A percentile compares a stretch with the other conserved stretches of the same genome.
Evolutionary conservation across 2,113 vertebrate species (phyloP).

Genomic region (Passer montanus): DNA sequence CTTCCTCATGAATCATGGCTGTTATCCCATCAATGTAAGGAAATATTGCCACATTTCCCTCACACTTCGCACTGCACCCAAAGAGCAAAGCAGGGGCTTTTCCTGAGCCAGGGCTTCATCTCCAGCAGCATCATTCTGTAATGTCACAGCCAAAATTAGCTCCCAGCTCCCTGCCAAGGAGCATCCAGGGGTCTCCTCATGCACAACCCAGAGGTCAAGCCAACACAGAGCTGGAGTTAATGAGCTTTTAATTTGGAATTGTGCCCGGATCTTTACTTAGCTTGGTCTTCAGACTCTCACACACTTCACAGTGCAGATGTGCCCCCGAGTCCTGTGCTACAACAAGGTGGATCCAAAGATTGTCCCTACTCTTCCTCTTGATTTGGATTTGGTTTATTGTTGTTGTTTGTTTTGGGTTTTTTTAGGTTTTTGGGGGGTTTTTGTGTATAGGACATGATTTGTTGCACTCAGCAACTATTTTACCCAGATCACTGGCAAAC

Average conservation of each 20-base stretch:
- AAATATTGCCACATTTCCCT: neutral
- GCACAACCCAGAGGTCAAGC: neutral
- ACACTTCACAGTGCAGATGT: neutral
- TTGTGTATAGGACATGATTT: neutral
- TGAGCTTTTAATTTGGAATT: neutral
- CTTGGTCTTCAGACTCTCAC: neutral
- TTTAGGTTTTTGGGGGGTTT: neutral
- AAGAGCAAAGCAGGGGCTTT: neutral
- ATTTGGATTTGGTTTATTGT: neutral
- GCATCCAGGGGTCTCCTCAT: neutral
- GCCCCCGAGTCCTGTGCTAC: rapidly evolving
- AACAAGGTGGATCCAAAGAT: neutral
- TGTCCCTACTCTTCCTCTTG: neutral
- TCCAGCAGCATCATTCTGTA: neutral
- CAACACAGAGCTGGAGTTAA: neutral
- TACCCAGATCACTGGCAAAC: neutral
- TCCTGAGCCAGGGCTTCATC: rapidly evolving
- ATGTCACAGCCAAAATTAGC: neutral
- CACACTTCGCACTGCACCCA: neutral
- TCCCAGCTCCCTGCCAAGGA: neutral
- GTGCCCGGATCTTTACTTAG: neutral
- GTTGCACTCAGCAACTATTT: neutral
- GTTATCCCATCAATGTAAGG: neutral
- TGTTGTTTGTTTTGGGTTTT: neutral
- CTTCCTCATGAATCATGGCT: neutral